Base-by-base conservation (phyloP, 2,888 invertebrate genomes). In the Pycnomerus fuliginosus region DNA sequence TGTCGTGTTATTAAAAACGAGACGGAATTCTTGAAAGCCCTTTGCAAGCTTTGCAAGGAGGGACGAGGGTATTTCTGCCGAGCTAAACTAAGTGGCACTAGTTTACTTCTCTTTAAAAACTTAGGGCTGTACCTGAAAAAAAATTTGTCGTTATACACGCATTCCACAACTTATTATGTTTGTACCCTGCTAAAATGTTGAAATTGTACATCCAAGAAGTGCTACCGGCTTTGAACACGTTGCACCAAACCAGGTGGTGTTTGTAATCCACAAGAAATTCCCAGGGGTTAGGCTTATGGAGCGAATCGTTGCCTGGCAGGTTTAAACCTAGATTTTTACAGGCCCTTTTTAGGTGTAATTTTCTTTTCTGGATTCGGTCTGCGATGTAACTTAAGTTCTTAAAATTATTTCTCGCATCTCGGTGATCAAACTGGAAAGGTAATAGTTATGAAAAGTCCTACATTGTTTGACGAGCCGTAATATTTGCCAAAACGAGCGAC, bases 131-230 rank as follows among this genome's bases (percentile, higher is more conserved):
- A 89, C 59, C 80, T 79, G 60, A 29, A 66, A 55, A 43, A 34
- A 44, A 41, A 25, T n/a, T 16, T 3, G 12, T 15, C 14, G 13
- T 13, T 15, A 32, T 28, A 10, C 8, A 13, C 12, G 24, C 7
- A 12, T 15, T 32, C 16, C 3, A 11, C 5, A 11, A 1, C 10
- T 35, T 36, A 8, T 15, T 3, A 16, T 4, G 8, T 14, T 16
- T 4, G 64, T 71, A 78, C 72, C 90, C 90, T 4, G 90, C 90
- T 71, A 91, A 80, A 36, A 89, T 73, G 71, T 90, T 90, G 72
- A 91, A 90, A 73, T 90, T 90, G 73, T 90, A 90, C 85, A 91
- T 89, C 90, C 91, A 91, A 0, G 90, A 90, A 11, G 90, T 89
- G n/a, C 90, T 90, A 2, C 87, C 88, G 3, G 87, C 87, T 76